Base-by-base conservation (phyloP, 2,888 invertebrate genomes). In the Entomobrya multifasciata region DNA sequence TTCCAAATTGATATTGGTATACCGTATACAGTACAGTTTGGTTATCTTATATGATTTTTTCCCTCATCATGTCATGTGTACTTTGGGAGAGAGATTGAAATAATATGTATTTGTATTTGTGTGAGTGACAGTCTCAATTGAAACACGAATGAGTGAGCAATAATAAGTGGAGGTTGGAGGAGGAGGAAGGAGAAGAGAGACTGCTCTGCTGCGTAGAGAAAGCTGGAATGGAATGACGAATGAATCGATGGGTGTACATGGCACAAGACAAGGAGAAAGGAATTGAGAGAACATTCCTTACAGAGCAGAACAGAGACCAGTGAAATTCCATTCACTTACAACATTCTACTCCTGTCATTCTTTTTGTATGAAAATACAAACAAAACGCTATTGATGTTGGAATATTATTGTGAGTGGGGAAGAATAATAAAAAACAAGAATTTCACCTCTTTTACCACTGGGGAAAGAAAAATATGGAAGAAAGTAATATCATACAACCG, bases 121-220 rank as follows among this genome's bases (percentile, higher is more conserved):
- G 84, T 86, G 86, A 86, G 25, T 80, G 86, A 80, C 79, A 86
- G 52, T 57, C 30, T 52, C 47, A 65, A 70, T 47, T 44, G 60
- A 65, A 70, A 82, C 67, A 72, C 81, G 72, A 82, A 82, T 82
- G 81, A 82, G 72, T 82, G 81, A 82, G 47, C 70, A 82, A 55
- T 70, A 81, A 80, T n/a, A n/a, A n/a, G n/a, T n/a, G n/a, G n/a
- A n/a, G n/a, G n/a, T n/a, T n/a, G n/a, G n/a, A n/a, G n/a, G n/a
- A n/a, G n/a, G n/a, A 36, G 36, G 8, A 6, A 36, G 36, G 8
- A 36, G 36, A 36, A 36, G 36, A 36, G 36, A 36, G 5, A 36
- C 36, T n/a, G n/a, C n/a, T n/a, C n/a, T n/a, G n/a, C n/a, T n/a
- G n/a, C n/a, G n/a, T n/a, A n/a, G n/a, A n/a, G n/a, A n/a, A n/a